Evolutionary conservation across 2,888 invertebrate genomes (phyloP).

Genomic region (Andrena praecox): DNA sequence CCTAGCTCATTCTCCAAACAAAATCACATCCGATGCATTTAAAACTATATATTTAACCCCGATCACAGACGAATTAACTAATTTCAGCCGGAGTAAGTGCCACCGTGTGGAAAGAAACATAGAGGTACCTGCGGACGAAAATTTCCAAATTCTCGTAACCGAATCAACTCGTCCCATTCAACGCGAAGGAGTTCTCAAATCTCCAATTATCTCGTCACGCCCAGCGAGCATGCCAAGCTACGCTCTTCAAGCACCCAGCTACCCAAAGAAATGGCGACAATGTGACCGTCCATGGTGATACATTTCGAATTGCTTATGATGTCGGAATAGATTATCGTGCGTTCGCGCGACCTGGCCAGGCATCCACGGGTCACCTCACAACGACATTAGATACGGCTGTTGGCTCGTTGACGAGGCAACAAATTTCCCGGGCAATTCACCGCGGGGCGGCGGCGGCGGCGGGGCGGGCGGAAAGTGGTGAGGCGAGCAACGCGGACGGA

Average conservation of each 20-base stretch:
- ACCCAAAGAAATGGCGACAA: not conserved
- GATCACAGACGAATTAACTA: no score
- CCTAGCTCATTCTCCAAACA: no score
- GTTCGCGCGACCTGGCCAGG: slow-evolving; percentile 19
- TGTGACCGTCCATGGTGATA: not conserved
- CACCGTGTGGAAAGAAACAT: no score
- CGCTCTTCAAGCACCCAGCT: not conserved
- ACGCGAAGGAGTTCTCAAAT: no score
- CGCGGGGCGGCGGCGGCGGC: not conserved
- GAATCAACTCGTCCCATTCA: no score
- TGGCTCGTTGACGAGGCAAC: slow-evolving; percentile 53
- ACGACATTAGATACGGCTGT: slow-evolving; percentile 56
- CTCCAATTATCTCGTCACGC: no score
- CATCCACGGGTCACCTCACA: slow-evolving; percentile 41
- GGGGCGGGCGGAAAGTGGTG: slow-evolving; percentile 11
- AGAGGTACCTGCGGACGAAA: no score
- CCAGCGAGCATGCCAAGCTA: no score
- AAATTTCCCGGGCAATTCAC: slow-evolving; percentile 59
- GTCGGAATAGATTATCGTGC: slow-evolving; percentile 18
- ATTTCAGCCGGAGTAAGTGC: no score
- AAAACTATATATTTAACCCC: no score
- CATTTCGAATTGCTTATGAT: slow-evolving; percentile 3
- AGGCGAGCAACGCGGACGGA: not conserved
- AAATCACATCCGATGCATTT: no score
- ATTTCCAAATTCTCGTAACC: no score